phyloP scores from a whole-genome alignment of 2,797 vertebrate genomes.

The Melanotaenia trifasciata region DNA sequence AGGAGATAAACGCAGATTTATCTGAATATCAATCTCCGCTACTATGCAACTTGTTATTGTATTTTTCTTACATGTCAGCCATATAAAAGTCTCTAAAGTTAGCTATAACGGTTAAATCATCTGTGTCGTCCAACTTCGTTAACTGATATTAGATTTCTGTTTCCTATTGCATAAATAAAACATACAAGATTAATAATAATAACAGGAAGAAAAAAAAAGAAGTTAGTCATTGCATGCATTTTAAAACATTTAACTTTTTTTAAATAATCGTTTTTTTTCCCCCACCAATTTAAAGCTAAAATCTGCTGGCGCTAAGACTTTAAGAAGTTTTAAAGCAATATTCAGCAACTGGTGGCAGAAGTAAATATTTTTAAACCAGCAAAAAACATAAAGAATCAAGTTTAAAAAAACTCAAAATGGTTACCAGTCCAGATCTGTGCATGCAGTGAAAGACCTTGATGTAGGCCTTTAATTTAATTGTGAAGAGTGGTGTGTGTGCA shows the following conservation, averaged over 20 bases:
- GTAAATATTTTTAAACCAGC: conserved; percentile 3
- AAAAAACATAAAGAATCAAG: not conserved
- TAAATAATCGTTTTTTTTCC: not conserved
- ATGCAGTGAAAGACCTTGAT: conserved; percentile 82
- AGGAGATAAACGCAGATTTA: conserved; percentile 9
- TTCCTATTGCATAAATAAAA: not conserved
- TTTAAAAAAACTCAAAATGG: not conserved
- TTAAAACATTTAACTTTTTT: conserved; percentile 27
- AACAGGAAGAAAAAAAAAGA: conserved; percentile 19
- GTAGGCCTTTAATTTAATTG: conserved; percentile 22
- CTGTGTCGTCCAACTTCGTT: not conserved
- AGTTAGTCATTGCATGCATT: conserved; percentile 46
- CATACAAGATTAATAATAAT: not conserved
- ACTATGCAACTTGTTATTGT: not conserved
- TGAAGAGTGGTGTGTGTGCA: not conserved
- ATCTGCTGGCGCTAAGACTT: conserved; percentile 11
- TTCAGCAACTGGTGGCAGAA: conserved; percentile 4
- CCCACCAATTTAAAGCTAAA: conserved; percentile 21
- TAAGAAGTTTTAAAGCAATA: conserved; percentile 10
- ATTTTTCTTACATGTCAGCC: conserved; percentile 1
- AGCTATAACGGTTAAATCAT: conserved; percentile 6
- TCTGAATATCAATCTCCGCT: conserved; percentile 5
- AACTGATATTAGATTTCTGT: not conserved
- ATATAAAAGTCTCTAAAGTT: conserved; percentile 4
- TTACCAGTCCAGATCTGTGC: conserved; percentile 68